A percentile compares a stretch with the other conserved stretches of the same genome.
These are phyloP conservation scores for Clostera curtula DNA, from an alignment of 2,888 invertebrate genomes.

Conservation along the genomic window DNA sequence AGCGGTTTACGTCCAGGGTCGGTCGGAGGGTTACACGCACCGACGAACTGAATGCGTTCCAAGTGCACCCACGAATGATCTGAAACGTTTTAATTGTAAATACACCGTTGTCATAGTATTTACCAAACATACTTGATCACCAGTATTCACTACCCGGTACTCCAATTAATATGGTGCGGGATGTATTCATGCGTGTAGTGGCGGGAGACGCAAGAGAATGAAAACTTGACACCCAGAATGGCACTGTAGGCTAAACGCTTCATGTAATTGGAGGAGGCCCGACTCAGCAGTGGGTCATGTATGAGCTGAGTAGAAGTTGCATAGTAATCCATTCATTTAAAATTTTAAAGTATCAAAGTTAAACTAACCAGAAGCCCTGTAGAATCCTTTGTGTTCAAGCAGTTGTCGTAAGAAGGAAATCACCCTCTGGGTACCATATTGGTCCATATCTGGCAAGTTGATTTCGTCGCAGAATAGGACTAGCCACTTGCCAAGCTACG, in stretches of 20 bases:
- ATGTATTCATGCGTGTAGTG: no score
- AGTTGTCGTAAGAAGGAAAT: conserved; percentile 98
- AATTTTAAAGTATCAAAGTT: background rate
- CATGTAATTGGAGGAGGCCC: no score
- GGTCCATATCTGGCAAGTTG: conserved; percentile 99
- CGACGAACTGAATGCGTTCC: conserved; percentile 99
- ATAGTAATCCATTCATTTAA: background rate
- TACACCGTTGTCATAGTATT: no score
- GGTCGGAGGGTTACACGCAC: conserved; percentile 99
- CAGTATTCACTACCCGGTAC: no score
- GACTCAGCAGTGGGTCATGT: no score
- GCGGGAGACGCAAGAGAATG: no score
- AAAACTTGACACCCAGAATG: no score
- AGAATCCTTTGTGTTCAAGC: conserved; percentile 96
- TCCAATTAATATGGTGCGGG: no score
- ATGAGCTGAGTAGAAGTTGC: conserved; percentile 77
- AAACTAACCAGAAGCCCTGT: conserved; percentile 79
- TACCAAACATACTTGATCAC: no score
- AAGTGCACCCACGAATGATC: conserved; percentile 98
- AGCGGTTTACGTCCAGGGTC: conserved; percentile 98
- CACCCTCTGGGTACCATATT: conserved; percentile 98
- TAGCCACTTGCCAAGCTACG: conserved; percentile 95
- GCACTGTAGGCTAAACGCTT: no score
- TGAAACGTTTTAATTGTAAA: no score
- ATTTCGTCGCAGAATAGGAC: conserved; percentile 99